Percentiles rank a stretch among this genome's conserved stretches.
Evolutionary conservation across 2,888 invertebrate genomes (phyloP).

Genomic region (Autographa gamma): DNA sequence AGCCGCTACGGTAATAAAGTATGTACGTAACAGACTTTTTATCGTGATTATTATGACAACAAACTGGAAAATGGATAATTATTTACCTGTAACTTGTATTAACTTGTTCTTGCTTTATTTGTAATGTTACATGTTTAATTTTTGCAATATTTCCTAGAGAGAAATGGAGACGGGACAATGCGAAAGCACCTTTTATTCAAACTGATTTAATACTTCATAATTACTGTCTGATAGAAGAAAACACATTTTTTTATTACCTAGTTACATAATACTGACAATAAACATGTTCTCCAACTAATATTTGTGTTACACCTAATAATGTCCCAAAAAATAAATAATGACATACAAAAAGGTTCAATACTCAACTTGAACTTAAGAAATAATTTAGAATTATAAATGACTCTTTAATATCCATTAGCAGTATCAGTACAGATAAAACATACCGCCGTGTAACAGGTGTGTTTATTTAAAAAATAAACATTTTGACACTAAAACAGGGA

Average conservation of each 20-base stretch:
- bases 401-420: constrained; percentile 35
- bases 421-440: constrained; percentile 35
- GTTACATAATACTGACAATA: too few species aligned
- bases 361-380: constrained; percentile 10
- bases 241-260: too few species aligned
- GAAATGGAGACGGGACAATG: too few species aligned
- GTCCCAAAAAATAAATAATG: not conserved
- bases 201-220: too few species aligned
- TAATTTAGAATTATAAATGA: constrained; percentile 29
- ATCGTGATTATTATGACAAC: constrained; percentile 20
- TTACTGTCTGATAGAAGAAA: too few species aligned
- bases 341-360: constrained; percentile 1
- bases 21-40: constrained; percentile 14
- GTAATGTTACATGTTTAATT: too few species aligned
- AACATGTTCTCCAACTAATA: too few species aligned
- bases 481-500: constrained; percentile 44
- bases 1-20: constrained; percentile 7
- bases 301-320: too few species aligned
- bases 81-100: constrained; percentile 1
- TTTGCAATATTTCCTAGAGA: too few species aligned
- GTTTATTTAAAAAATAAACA: constrained; percentile 44
- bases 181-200: too few species aligned
- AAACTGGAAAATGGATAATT: constrained; percentile 11
- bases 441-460: constrained; percentile 41
- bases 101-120: not conserved